Percentiles rank a stretch among this genome's conserved stretches.
Evolutionary conservation across 1,140 invertebrate genomes (phyloP).

Genomic region (Ceratosolen solmsi): DNA sequence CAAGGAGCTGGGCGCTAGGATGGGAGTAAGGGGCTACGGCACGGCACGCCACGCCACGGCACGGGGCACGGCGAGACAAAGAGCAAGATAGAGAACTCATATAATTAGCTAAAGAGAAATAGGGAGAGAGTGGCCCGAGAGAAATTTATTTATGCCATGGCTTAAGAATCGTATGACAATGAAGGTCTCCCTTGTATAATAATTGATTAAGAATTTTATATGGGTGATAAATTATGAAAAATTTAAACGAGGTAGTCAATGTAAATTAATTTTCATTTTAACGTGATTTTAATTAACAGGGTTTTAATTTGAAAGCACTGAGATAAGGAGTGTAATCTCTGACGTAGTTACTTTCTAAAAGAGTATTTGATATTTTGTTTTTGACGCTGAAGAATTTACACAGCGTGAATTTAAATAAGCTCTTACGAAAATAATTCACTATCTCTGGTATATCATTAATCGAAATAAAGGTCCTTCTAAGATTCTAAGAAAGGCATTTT

Average conservation of each 20-base stretch:
- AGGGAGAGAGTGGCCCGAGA: constrained; percentile 5
- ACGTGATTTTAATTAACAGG: constrained; percentile 19
- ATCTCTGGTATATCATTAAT: neutral
- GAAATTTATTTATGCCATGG: constrained; percentile 39
- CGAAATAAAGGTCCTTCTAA: neutral
- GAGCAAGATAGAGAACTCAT: constrained; percentile 34
- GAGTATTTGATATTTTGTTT: neutral
- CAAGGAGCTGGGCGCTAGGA: neutral
- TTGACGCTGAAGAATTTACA: neutral
- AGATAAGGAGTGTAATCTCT: constrained; percentile 32
- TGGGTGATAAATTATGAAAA: constrained; percentile 8
- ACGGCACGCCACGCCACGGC: neutral
- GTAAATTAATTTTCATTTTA: constrained; percentile 31
- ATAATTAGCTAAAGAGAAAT: constrained; percentile 44
- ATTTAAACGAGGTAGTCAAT: constrained; percentile 27
- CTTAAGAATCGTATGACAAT: constrained; percentile 36
- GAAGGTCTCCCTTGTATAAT: constrained; percentile 24
- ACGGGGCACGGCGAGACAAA: neutral
- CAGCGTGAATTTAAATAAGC: constrained; percentile 9
- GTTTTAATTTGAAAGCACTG: constrained; percentile 29
- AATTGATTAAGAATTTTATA: constrained; percentile 34
- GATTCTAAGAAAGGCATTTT: no score
- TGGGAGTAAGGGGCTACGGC: neutral
- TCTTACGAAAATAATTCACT: neutral
- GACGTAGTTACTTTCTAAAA: constrained; percentile 18